These are phyloP conservation scores for Emmelina monodactyla DNA, from an alignment of 2,888 invertebrate species.

Conservation along the genomic window DNA sequence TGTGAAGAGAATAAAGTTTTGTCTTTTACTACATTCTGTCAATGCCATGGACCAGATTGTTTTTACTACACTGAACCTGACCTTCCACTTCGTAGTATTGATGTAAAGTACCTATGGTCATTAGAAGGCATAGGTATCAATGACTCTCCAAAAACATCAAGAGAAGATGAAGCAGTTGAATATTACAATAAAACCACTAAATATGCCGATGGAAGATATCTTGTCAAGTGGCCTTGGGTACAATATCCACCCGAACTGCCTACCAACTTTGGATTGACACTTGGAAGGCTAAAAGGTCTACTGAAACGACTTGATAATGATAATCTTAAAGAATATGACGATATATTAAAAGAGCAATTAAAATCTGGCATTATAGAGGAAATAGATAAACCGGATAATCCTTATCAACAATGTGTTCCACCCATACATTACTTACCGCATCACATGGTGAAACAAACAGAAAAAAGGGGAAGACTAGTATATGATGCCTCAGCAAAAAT, in stretches of 20 bases:
- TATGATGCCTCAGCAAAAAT: not conserved
- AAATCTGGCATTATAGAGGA: not conserved
- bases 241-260: slow-evolving; percentile 4
- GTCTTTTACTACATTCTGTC: not conserved
- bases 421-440: slow-evolving; percentile 1
- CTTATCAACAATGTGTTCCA: not conserved
- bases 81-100: not conserved
- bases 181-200: not conserved
- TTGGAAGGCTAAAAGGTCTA: not conserved
- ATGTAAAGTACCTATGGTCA: slow-evolving; percentile 1
- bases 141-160: slow-evolving; percentile 1
- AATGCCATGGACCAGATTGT: not conserved
- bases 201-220: not conserved
- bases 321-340: not conserved
- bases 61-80: not conserved
- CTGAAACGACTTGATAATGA: slow-evolving; percentile 1
- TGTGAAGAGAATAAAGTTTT: not conserved
- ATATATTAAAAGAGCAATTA: not conserved
- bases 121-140: slow-evolving; percentile 4
- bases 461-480: not conserved
- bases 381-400: not conserved
- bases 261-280: not conserved
- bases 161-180: slow-evolving; percentile 3
- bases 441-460: not conserved
- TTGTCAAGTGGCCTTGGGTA: not conserved